Base-by-base conservation (phyloP, 2,888 invertebrate species). In the Cosmorhoe ocellata region DNA sequence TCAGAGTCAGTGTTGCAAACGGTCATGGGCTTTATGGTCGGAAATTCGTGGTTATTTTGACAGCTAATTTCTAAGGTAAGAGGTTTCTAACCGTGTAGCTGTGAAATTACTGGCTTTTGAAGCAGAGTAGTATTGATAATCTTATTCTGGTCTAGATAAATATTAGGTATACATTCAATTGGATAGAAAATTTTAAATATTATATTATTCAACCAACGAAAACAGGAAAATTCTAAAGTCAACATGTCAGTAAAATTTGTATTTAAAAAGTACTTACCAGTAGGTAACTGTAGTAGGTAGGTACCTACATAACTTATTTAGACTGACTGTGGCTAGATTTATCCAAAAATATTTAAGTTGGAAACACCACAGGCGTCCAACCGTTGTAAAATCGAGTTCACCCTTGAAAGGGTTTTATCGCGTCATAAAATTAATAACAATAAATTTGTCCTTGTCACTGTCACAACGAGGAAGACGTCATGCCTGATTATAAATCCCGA, bases 371-470 rank as follows among this genome's bases (percentile, higher is more conserved):
- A 42, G 26, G 41, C 32, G 32, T 41, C 27, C 41, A 28, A 48
- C 37, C 46, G 45, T 49, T 32, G 36, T 56, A 51, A 52, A 52
- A 49, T 49, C 42, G 38, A 38, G 31, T 38, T 49, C 36, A 37
- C 41, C 42, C 27, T 41, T 53, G 18, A 51, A 54, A 41, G 51
- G 63, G 59, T 56, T 57, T 53, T 58, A 60, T 51, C 54, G 40
- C 56, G 53, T 54, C 62, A 61, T 67, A 62, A 67, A 61, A 59
- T 57, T 67, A 63, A 64, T 63, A 59, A 57, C 61, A 61, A 66
- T 66, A 66, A 66, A 66, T 69, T 62, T 51, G 55, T 69, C 66
- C 59, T 52, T 63, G 66, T 69, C 67, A 62, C 48, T 62, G 61
- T 56, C 60, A 56, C 38, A 53, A 28, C 31, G 60, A 47, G 55